phyloP scores from a whole-genome alignment of 2,888 invertebrate genomes.

The Ophion obscuratus region DNA sequence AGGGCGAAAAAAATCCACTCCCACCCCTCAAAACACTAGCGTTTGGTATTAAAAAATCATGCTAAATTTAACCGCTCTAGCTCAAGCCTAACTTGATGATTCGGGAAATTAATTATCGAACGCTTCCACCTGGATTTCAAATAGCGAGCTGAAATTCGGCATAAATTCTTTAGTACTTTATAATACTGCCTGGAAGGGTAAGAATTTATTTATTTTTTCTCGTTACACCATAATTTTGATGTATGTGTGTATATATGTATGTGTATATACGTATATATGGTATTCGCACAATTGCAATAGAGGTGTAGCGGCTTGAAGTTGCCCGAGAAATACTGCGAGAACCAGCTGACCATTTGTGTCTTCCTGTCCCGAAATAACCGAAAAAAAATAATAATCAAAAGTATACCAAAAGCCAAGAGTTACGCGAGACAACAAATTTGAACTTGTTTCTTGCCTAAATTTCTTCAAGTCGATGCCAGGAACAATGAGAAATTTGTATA shows the following conservation, averaged over 20 bases:
- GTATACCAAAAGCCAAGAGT: neutral
- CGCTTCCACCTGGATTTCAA: neutral
- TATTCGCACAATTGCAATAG: slow-evolving; percentile 53
- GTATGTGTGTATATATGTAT: neutral
- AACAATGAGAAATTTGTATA: too few relatives aligned
- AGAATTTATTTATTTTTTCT: neutral
- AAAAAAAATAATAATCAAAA: slow-evolving; percentile 1
- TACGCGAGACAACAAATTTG: neutral
- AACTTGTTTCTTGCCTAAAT: neutral
- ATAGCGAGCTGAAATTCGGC: neutral
- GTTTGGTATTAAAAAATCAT: neutral
- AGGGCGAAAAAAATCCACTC: neutral
- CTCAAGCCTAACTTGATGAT: neutral
- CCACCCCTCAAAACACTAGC: neutral
- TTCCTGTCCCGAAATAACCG: slow-evolving; percentile 47
- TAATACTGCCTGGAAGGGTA: neutral
- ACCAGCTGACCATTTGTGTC: slow-evolving; percentile 73
- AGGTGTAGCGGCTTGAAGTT: slow-evolving; percentile 64
- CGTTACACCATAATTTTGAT: neutral
- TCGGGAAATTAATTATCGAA: neutral
- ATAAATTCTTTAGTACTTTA: neutral
- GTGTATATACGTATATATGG: slow-evolving; percentile 1
- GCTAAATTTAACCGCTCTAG: neutral
- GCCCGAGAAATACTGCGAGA: slow-evolving; percentile 66
- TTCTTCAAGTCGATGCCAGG: too few relatives aligned